Percentiles rank a stretch among this genome's conserved stretches.
phyloP scores from a whole-genome alignment of 1,140 invertebrate genomes.

The Lepidostoma basale region DNA sequence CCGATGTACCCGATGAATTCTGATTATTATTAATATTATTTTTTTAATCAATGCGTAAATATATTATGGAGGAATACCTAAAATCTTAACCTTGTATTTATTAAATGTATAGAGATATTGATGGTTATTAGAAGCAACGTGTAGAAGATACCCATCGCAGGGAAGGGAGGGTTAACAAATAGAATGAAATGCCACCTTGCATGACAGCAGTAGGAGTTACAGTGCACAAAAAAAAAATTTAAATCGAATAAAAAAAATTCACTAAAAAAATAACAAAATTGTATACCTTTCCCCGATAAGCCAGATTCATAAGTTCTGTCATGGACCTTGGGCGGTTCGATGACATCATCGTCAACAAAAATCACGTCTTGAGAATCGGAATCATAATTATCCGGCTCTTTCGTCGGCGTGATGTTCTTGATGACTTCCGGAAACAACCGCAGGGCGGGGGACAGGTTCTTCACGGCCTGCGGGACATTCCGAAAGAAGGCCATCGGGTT shows the following conservation, averaged over 20 bases:
- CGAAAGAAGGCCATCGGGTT: too few species aligned
- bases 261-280: background rate
- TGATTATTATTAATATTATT: too few species aligned
- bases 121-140: too few species aligned
- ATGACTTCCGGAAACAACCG: slow-evolving; percentile 51
- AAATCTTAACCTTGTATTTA: too few species aligned
- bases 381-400: slow-evolving; percentile 48
- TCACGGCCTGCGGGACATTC: background rate
- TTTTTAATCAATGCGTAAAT: too few species aligned
- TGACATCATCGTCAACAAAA: slow-evolving; percentile 53
- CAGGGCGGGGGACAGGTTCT: slow-evolving; percentile 38
- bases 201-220: too few species aligned
- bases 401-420: slow-evolving; percentile 41
- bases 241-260: background rate
- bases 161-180: too few species aligned
- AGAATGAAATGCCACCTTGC: too few species aligned
- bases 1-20: too few species aligned
- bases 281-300: slow-evolving; percentile 39
- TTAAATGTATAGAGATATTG: too few species aligned
- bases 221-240: background rate
- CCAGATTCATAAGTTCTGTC: slow-evolving; percentile 48
- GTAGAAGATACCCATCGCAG: too few species aligned
- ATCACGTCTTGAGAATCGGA: slow-evolving; percentile 61
- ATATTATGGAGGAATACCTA: too few species aligned
- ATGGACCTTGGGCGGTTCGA: slow-evolving; percentile 1